A percentile compares a stretch with the other conserved stretches of the same genome.
Evolutionary conservation across 2,888 invertebrate genomes (phyloP).

Genomic region (Sphecodes monilicornis): DNA sequence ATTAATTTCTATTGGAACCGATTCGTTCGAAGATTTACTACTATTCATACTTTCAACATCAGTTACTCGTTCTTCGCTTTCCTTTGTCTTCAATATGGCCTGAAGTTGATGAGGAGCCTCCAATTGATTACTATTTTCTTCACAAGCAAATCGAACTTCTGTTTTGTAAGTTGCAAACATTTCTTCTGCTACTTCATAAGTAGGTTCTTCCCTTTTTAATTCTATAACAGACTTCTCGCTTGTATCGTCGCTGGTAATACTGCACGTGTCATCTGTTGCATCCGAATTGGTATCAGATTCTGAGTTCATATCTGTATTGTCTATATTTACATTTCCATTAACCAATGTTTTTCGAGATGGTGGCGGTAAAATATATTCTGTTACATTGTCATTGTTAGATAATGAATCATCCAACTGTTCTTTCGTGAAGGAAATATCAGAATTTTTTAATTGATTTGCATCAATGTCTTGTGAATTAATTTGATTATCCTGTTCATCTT

Average conservation of each 20-base stretch:
- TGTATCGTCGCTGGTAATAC: conserved; percentile 71
- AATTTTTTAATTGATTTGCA: conserved; percentile 65
- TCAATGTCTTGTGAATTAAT: conserved; percentile 70
- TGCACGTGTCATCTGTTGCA: conserved; percentile 73
- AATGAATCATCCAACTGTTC: conserved; percentile 68
- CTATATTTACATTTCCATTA: conserved; percentile 72
- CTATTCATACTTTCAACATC: conserved; percentile 3
- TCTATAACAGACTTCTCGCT: conserved; percentile 76
- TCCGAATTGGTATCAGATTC: conserved; percentile 70
- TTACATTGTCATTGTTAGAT: conserved; percentile 65
- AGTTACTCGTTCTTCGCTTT: conserved; percentile 22
- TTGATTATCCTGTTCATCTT: conserved; percentile 73
- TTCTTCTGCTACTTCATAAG: conserved; percentile 48
- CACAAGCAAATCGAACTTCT: conserved; percentile 74
- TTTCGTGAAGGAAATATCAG: conserved; percentile 67
- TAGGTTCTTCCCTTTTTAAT: conserved; percentile 65
- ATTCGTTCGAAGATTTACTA: conserved; percentile 11
- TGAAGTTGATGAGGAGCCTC: conserved; percentile 63
- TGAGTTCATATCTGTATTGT: conserved; percentile 60
- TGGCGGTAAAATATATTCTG: conserved; percentile 75
- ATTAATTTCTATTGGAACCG: conserved; percentile 11
- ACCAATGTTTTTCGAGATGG: conserved; percentile 72
- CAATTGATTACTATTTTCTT: conserved; percentile 66
- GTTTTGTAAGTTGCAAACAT: conserved; percentile 59
- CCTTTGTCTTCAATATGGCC: conserved; percentile 42